These are phyloP conservation scores for Drosophila aff. DNA, from an alignment of 1,140 invertebrate genomes.

Conservation along the genomic window DNA sequence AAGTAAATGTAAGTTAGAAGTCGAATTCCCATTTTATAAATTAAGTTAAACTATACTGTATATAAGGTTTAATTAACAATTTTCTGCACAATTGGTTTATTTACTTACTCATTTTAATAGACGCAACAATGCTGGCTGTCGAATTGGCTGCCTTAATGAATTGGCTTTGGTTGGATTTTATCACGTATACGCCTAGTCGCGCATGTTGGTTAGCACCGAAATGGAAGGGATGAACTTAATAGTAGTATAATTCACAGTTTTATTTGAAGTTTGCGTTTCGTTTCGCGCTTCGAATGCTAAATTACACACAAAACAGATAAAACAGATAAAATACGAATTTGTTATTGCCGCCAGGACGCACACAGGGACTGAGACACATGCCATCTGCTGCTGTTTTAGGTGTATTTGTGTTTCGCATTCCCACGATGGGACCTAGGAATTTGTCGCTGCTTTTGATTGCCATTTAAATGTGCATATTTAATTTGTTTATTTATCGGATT, in stretches of 20 bases:
- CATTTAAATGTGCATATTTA: conserved; percentile 76
- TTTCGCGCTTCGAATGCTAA: conserved; percentile 37
- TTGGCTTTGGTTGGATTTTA: conserved; percentile 46
- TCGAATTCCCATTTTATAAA: background rate
- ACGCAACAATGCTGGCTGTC: conserved; percentile 29
- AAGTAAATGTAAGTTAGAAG: background rate
- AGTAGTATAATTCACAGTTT: conserved; percentile 49
- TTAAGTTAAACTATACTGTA: background rate
- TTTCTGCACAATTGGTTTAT: background rate
- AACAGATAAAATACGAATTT: conserved; percentile 19
- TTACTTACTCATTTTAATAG: conserved; percentile 69
- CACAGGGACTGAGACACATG: conserved; percentile 16
- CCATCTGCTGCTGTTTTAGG: conserved; percentile 33
- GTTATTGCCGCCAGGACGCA: conserved; percentile 41
- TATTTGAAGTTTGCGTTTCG: conserved; percentile 40
- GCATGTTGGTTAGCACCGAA: conserved; percentile 53
- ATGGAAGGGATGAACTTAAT: conserved; percentile 40
- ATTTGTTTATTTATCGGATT: conserved; percentile 64
- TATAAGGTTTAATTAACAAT: background rate
- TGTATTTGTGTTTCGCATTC: conserved; percentile 43
- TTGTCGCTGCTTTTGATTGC: conserved; percentile 54
- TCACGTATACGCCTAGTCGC: conserved; percentile 76
- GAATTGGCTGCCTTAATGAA: conserved; percentile 10
- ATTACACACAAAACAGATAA: conserved; percentile 54
- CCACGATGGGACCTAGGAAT: conserved; percentile 37